These are phyloP conservation scores for Bubo bubo DNA, from an alignment of 2,113 vertebrate species.

Conservation along the genomic window DNA sequence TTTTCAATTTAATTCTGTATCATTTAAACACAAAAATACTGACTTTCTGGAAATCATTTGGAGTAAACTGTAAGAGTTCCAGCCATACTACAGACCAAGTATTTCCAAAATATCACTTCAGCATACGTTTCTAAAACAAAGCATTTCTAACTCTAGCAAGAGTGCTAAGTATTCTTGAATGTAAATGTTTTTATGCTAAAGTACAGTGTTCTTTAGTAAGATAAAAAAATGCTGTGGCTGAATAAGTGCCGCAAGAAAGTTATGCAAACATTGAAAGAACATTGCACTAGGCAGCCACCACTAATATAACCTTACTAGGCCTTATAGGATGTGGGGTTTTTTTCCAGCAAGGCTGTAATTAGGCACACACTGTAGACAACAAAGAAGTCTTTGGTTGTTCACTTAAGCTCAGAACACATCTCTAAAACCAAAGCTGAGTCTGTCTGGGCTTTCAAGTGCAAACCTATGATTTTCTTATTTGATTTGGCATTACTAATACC, in stretches of 20 bases:
- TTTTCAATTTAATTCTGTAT: neutral
- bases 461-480: conserved; percentile 45
- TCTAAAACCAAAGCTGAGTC: neutral
- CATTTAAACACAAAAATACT: neutral
- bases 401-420: conserved; percentile 38
- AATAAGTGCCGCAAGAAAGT: neutral
- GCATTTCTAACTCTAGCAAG: neutral
- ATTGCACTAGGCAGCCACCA: neutral
- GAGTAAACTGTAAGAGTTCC: neutral
- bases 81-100: neutral
- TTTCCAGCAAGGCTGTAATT: conserved; percentile 30
- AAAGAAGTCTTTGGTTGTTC: conserved; percentile 50
- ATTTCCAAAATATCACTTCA: neutral
- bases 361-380: conserved; percentile 27
- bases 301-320: neutral
- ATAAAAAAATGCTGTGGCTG: neutral
- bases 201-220: neutral
- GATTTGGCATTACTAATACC: conserved; percentile 18
- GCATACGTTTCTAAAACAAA: neutral
- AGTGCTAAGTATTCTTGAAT: neutral
- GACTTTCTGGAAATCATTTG: neutral
- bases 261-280: neutral
- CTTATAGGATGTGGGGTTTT: conserved; percentile 31
- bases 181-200: neutral
- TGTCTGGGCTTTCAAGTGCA: conserved; percentile 4